phyloP scores from a whole-genome alignment of 2,888 invertebrate genomes.

The Euplexia lucipara region DNA sequence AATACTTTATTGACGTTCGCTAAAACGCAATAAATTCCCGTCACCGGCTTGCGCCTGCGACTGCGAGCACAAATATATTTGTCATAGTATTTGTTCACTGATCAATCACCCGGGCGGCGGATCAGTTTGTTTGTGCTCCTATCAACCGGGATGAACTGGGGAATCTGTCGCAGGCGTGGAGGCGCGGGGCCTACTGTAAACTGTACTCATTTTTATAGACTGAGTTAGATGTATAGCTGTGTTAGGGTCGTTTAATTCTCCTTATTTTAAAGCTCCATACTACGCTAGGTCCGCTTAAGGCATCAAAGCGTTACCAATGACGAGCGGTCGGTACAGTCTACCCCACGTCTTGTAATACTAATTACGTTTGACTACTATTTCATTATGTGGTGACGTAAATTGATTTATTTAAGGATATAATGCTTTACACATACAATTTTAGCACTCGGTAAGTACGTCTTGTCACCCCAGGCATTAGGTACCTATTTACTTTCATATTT shows the following conservation, averaged over 20 bases:
- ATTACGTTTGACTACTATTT: no score
- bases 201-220: neutral
- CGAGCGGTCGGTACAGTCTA: neutral
- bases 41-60: constrained; percentile 3
- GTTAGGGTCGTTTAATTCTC: no score
- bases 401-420: no score
- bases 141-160: constrained; percentile 27
- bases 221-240: neutral
- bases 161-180: constrained; percentile 19
- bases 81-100: constrained; percentile 53
- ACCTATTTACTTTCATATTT: no score
- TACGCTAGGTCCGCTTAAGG: no score
- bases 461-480: no score
- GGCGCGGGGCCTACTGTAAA: neutral
- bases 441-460: no score
- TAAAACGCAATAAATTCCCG: constrained; percentile 33
- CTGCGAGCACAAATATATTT: constrained; percentile 40
- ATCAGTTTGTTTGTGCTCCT: constrained; percentile 46
- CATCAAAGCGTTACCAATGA: neutral
- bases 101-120: constrained; percentile 49
- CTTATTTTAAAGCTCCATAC: no score
- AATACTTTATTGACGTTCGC: constrained; percentile 6
- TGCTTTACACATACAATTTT: no score
- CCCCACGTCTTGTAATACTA: no score
- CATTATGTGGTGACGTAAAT: no score